Evolutionary conservation across 2,797 vertebrate species (phyloP), one percentile per base, ranked within the genome.

Genomic region (Columba guinea): DNA sequence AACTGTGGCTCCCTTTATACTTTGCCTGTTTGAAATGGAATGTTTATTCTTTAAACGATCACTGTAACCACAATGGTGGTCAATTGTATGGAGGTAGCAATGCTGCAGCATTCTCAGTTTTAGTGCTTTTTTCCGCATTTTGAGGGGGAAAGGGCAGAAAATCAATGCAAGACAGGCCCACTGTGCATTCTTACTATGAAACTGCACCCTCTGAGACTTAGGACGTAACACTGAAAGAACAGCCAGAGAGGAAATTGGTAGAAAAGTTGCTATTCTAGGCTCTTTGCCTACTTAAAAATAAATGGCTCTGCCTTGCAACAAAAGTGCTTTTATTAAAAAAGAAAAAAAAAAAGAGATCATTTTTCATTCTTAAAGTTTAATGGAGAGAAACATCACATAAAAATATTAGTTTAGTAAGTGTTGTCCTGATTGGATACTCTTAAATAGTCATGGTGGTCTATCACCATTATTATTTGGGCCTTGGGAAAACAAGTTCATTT

Each of bases 351-450:
- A 11, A 0, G 3, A 32, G 15, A 92, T 84, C 90, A 63, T 92
- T 95, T 97, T 97, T 97, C 13, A 82, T 93, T 94, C 67, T 91
- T 35, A 23, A 30, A 84, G 17, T 59, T 49, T 95, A 95, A 91
- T 89, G 65, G 56, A 80, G 41, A 94, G 14, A 64, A 91, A 70
- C 5, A 87, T 16, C 26, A 41, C 75, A 96, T 67, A 93, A 93
- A 96, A 91, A 58, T 73, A 22, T 5, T 55, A 60, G 63, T 87
- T 85, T 74, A 87, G 52, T 85, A 79, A 89, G 6, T 70, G 27
- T 2, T 89, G 44, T 78, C 30, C 27, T 86, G n/a, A 84, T 10
- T 56, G 39, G 53, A 68, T 96, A 77, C 8, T 92, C 67, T 94
- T 79, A 91, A 84, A 73, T 60, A 86, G 67, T 65, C 46, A 32